Conservation (phyloP, 2,888 invertebrate species). For the Cheilosia vulpina region DNA sequence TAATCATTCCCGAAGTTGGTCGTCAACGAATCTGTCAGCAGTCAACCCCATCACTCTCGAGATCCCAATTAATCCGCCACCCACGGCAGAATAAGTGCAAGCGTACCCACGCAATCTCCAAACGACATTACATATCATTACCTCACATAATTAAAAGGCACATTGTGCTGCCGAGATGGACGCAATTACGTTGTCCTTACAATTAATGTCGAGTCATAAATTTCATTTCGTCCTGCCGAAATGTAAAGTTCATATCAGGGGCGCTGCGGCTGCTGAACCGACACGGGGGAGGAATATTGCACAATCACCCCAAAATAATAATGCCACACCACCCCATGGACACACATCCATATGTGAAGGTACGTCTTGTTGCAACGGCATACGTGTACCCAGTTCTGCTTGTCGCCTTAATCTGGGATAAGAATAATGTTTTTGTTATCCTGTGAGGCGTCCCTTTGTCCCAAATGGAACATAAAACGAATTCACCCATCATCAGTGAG, state of each 20-base stretch:
- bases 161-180: conserved; percentile 41
- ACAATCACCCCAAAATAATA: conserved; percentile 57
- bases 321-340: not conserved
- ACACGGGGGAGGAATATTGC: conserved; percentile 49
- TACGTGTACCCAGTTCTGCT: conserved; percentile 53
- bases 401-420: conserved; percentile 73
- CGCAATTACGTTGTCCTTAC: conserved; percentile 65
- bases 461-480: conserved; percentile 70
- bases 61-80: conserved; percentile 59
- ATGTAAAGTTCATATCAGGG: conserved; percentile 12
- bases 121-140: conserved; percentile 70
- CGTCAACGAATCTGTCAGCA: conserved; percentile 44
- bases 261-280: not conserved
- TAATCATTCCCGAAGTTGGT: conserved; percentile 52
- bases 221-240: conserved; percentile 76
- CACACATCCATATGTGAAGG: not conserved
- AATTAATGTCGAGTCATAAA: conserved; percentile 82
- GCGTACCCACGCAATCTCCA: conserved; percentile 2
- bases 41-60: conserved; percentile 2
- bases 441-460: conserved; percentile 70
- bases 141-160: conserved; percentile 71
- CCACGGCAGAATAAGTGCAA: conserved; percentile 37
- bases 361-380: conserved; percentile 38
- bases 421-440: conserved; percentile 75
- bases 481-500: conserved; percentile 63